Percentiles rank a stretch among this genome's conserved stretches.
phyloP scores from a whole-genome alignment of 1,140 invertebrate species.

The Apocrypta bakeri region DNA sequence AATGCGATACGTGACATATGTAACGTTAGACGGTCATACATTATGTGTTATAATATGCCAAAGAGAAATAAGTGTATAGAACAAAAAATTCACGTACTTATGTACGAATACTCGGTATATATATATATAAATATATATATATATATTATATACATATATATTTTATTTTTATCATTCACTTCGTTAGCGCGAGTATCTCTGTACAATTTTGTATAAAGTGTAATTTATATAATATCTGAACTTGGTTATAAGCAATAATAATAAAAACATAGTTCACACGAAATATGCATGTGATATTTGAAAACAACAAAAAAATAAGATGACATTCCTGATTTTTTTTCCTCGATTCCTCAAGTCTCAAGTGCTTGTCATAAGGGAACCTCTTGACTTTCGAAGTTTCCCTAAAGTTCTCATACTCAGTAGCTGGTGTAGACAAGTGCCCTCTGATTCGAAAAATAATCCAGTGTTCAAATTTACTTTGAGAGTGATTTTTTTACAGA shows the following conservation, averaged over 20 bases:
- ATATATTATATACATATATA: conserved; percentile 46
- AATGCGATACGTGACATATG: neutral
- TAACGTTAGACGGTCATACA: too few relatives aligned
- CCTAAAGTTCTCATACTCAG: conserved; percentile 27
- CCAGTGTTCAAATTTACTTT: too few relatives aligned
- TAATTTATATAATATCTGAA: conserved; percentile 38
- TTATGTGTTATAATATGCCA: neutral
- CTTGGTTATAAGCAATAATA: neutral
- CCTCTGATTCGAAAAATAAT: conserved; percentile 21
- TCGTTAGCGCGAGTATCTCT: conserved; percentile 32
- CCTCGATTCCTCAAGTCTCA: conserved; percentile 12
- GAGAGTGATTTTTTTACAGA: too few relatives aligned
- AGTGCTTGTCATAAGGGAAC: conserved; percentile 26
- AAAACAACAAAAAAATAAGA: neutral
- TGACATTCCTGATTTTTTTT: neutral
- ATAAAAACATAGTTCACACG: neutral
- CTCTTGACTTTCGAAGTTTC: conserved; percentile 19
- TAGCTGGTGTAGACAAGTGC: conserved; percentile 3
- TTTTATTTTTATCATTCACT: conserved; percentile 52
- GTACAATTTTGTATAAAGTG: conserved; percentile 64
- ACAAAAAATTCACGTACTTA: neutral
- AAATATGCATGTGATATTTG: neutral
- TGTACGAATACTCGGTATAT: neutral
- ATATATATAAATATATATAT: neutral
- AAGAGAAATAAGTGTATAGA: neutral